A percentile compares a stretch with the other conserved stretches of the same genome.
Evolutionary conservation across 2,797 vertebrate genomes (phyloP).

Genomic region (Megalops cyprinoides): DNA sequence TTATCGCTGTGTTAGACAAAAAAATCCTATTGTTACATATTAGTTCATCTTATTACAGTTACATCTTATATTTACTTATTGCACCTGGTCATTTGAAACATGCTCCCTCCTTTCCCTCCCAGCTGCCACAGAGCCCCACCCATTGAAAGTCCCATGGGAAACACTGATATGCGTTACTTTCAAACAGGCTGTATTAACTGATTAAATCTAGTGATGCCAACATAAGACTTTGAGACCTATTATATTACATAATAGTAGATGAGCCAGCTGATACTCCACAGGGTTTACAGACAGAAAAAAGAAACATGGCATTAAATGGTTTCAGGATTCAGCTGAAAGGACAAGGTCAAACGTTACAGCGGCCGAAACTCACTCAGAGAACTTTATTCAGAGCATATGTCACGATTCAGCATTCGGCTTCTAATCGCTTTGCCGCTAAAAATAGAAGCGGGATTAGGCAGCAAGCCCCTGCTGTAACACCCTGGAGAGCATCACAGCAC

Average conservation of each 20-base stretch:
- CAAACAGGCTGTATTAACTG: neutral
- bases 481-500: neutral
- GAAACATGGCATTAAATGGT: neutral
- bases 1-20: too few species aligned
- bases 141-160: neutral
- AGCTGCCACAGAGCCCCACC: neutral
- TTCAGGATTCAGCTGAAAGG: neutral
- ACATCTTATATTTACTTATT: neutral
- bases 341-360: too few species aligned
- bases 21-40: neutral
- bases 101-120: neutral
- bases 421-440: constrained; percentile 3
- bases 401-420: neutral
- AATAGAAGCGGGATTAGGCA: neutral
- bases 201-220: neutral
- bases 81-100: neutral
- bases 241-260: neutral
- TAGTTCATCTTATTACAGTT: neutral
- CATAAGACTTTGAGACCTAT: neutral
- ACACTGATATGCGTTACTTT: neutral
- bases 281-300: neutral
- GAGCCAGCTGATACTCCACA: neutral
- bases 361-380: neutral
- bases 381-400: neutral
- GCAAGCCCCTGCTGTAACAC: neutral